phyloP scores from a whole-genome alignment of 53 echinoderm and acorn worm species.

The Echinarachnius parma region DNA sequence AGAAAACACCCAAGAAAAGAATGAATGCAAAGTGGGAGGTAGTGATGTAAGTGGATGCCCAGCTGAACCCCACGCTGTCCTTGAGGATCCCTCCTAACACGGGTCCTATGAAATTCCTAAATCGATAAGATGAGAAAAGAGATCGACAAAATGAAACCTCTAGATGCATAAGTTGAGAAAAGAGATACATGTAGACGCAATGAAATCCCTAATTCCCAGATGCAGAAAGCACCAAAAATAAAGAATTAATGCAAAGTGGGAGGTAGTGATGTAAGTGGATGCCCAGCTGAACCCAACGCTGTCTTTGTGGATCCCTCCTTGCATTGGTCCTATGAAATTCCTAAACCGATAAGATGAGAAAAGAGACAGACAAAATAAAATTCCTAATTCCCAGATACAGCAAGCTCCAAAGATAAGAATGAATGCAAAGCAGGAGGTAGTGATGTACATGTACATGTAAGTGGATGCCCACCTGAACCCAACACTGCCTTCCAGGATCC shows the following conservation, averaged over 20 bases:
- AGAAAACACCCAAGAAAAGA: constrained; percentile 26
- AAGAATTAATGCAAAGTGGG: constrained; percentile 23
- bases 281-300: constrained; percentile 48
- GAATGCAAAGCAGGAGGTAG: constrained; percentile 27
- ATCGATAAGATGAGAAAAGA: no score
- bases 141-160: no score
- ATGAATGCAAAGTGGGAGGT: constrained; percentile 20
- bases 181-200: no score
- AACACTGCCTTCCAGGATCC: constrained; percentile 44
- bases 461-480: constrained; percentile 60
- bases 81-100: constrained; percentile 52
- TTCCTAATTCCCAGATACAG: constrained; percentile 67
- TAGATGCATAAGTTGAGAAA: no score
- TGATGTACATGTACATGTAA: no score
- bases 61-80: constrained; percentile 47
- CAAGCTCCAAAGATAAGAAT: constrained; percentile 25
- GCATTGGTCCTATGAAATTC: constrained; percentile 53
- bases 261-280: constrained; percentile 50
- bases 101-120: constrained; percentile 62
- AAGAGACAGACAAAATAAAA: no score
- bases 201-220: no score
- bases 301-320: constrained; percentile 58
- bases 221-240: constrained; percentile 25
- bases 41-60: constrained; percentile 59
- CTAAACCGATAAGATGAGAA: constrained; percentile 12